Percentiles rank a stretch among this genome's conserved stretches.
phyloP scores from a whole-genome alignment of 2,888 invertebrate genomes.

The Argyra leucocephala region DNA sequence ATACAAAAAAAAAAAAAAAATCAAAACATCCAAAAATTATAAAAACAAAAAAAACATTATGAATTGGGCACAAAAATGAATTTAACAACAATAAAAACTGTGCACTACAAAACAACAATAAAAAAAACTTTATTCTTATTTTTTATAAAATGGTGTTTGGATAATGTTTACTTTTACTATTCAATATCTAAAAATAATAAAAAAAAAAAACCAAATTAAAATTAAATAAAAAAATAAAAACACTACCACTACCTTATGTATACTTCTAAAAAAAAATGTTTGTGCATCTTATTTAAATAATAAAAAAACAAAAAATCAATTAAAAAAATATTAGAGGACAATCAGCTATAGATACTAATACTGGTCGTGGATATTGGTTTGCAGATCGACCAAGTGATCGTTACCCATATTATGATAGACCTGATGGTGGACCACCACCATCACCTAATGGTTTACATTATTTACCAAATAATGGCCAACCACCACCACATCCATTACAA shows the following conservation, averaged over 20 bases:
- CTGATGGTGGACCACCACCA: background rate
- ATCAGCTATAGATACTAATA: background rate
- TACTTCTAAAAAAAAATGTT: background rate
- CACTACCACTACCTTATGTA: background rate
- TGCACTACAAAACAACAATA: background rate
- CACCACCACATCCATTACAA: conserved; percentile 6
- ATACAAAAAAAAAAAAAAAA: background rate
- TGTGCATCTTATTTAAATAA: too few species aligned
- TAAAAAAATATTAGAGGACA: background rate
- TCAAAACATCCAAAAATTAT: background rate
- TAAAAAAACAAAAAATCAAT: background rate
- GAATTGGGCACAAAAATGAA: background rate
- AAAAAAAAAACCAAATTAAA: background rate
- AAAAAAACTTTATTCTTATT: background rate
- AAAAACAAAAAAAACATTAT: background rate
- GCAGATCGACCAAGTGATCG: background rate
- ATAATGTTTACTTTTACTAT: background rate
- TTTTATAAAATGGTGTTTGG: conserved; percentile 2
- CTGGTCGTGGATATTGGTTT: conserved; percentile 1
- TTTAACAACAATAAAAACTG: background rate
- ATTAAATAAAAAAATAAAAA: too few species aligned
- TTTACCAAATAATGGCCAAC: conserved; percentile 1
- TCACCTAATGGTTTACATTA: background rate
- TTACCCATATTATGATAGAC: background rate
- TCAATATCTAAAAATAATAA: background rate